These are phyloP conservation scores for Zelostemma sp. DNA, from an alignment of 1,140 invertebrate species.

Conservation along the genomic window DNA sequence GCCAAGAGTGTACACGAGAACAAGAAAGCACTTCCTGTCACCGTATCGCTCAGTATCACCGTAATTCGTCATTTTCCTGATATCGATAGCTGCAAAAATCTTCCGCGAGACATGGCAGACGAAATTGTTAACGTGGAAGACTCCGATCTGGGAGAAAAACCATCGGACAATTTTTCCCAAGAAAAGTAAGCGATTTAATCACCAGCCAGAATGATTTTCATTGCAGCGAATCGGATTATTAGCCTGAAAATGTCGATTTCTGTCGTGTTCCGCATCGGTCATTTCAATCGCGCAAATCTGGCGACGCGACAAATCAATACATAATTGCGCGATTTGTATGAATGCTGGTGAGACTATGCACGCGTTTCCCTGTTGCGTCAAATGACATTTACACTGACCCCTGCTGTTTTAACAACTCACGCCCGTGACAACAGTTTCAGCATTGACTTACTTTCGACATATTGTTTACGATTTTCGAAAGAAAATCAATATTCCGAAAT, in stretches of 20 bases:
- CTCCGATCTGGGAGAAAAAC: background rate
- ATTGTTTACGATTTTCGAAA: no score
- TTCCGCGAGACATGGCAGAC: background rate
- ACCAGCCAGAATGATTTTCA: background rate
- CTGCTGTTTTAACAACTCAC: no score
- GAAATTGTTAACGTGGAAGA: background rate
- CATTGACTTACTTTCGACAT: no score
- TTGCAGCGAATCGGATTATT: background rate
- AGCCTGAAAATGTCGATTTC: background rate
- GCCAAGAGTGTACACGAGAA: no score
- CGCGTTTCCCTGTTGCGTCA: background rate
- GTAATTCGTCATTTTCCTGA: no score
- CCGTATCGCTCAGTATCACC: no score
- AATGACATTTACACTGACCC: background rate
- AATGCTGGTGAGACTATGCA: background rate
- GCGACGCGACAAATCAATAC: slow-evolving; percentile 5
- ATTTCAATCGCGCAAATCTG: no score
- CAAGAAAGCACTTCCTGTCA: no score
- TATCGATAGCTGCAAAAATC: no score
- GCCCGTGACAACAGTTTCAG: no score
- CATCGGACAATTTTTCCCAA: background rate
- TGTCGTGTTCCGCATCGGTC: background rate
- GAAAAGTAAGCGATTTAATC: background rate
- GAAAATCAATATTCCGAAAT: no score
- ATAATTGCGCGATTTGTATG: background rate